Conservation (phyloP, 2,888 invertebrate species). For the Tetropium fuscum region DNA sequence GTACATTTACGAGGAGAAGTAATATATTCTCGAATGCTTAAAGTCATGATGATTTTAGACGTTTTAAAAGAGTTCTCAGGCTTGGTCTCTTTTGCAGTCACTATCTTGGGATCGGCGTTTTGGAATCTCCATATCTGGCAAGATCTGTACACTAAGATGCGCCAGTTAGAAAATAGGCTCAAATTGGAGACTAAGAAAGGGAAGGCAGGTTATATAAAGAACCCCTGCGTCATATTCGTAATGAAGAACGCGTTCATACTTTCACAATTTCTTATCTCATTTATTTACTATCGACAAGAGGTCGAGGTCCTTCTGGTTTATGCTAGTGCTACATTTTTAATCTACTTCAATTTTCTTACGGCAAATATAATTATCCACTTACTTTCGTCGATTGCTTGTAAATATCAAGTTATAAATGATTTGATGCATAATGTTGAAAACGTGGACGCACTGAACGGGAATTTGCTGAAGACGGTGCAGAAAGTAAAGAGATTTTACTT, state of each 20-base stretch:
- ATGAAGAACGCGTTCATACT: not conserved
- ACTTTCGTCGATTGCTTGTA: not conserved
- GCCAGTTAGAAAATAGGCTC: not conserved
- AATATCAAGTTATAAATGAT: not conserved
- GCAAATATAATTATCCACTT: not conserved
- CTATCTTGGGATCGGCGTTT: not conserved
- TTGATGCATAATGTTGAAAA: not conserved
- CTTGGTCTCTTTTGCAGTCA: not conserved
- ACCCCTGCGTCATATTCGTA: too few relatives aligned
- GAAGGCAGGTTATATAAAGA: not conserved
- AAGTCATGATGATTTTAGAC: not conserved
- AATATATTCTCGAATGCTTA: not conserved
- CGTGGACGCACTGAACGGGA: not conserved
- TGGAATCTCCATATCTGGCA: constrained; percentile 1
- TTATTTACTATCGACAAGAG: not conserved
- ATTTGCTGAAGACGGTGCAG: not conserved
- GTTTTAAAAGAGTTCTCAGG: not conserved
- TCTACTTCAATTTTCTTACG: not conserved
- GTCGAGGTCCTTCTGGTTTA: not conserved
- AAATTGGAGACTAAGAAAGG: not conserved
- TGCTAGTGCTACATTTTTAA: not conserved
- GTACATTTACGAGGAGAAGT: not conserved
- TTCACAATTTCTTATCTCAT: not conserved
- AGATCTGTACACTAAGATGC: not conserved
- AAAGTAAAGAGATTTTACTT: not conserved